Conservation (phyloP, 2,797 vertebrate genomes). For the Bufotes viridis region DNA sequence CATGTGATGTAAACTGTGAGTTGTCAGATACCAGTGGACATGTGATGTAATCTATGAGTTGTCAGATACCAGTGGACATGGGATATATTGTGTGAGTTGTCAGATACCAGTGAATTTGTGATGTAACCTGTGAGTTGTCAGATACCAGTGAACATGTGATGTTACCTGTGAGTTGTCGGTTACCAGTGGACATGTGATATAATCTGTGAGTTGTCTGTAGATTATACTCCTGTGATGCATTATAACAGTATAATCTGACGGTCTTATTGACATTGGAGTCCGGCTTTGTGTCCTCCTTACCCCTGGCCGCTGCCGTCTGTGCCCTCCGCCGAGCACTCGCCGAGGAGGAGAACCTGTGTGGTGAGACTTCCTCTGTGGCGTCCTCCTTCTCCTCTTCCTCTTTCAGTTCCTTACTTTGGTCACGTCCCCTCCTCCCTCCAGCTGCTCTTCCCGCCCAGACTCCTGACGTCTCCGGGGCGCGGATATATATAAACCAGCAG, state of each 20-base stretch:
- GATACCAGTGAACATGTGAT: neutral
- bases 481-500: too few relatives aligned
- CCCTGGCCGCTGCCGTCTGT: neutral
- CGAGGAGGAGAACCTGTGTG: neutral
- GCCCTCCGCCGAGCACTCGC: neutral
- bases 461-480: neutral
- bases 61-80: neutral
- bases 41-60: neutral
- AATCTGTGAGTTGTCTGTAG: neutral
- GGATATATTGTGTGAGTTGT: neutral
- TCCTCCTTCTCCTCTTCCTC: conserved; percentile 19
- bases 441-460: neutral
- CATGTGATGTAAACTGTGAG: too few relatives aligned
- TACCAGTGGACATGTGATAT: neutral
- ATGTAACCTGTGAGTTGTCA: neutral
- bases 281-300: neutral
- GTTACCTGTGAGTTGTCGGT: neutral
- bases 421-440: neutral
- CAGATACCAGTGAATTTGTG: neutral
- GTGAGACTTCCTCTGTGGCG: neutral
- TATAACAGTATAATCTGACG: neutral
- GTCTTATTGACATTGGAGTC: neutral
- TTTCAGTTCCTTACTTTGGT: neutral
- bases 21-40: neutral
- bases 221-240: neutral